Conservation (phyloP, 2,797 vertebrate species). For the Channa striata region DNA sequence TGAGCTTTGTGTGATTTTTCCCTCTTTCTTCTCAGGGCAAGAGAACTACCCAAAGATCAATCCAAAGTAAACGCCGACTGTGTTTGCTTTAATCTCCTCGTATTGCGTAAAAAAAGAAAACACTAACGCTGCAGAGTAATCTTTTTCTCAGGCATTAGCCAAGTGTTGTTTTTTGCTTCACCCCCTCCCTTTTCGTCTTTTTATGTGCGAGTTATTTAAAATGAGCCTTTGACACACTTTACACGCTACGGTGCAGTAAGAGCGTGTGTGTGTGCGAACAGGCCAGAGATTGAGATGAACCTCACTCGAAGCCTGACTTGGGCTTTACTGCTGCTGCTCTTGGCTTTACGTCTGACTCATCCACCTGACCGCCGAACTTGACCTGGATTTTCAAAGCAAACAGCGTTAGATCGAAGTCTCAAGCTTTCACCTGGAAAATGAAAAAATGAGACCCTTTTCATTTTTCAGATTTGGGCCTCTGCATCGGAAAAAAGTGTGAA, state of each 20-base stretch:
- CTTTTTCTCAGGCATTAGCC: conserved; percentile 54
- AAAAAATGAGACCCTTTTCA: not conserved
- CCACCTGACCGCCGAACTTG: not conserved
- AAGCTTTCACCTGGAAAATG: too few species aligned
- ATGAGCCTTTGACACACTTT: conserved; percentile 60
- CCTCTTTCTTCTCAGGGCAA: conserved; percentile 64
- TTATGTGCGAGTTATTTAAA: conserved; percentile 47
- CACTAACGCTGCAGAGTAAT: conserved; percentile 61
- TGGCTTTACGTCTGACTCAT: not conserved
- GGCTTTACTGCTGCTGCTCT: conserved; percentile 6
- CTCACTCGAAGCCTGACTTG: not conserved
- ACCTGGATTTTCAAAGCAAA: too few species aligned
- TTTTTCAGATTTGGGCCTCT: not conserved
- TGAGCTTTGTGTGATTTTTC: conserved; percentile 54
- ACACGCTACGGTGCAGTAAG: conserved; percentile 45
- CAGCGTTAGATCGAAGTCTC: too few species aligned
- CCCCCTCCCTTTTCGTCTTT: not conserved
- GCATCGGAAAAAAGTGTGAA: not conserved
- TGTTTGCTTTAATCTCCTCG: conserved; percentile 73
- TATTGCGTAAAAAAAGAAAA: conserved; percentile 53
- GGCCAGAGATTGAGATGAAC: not conserved
- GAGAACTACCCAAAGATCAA: conserved; percentile 67
- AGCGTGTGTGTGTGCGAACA: conserved; percentile 29
- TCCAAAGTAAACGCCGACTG: conserved; percentile 71
- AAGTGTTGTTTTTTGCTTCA: conserved; percentile 32